Percentiles rank a stretch among this genome's conserved stretches.
These are phyloP conservation scores for Epiblema foenella DNA, from an alignment of 2,888 invertebrate species.

Conservation along the genomic window DNA sequence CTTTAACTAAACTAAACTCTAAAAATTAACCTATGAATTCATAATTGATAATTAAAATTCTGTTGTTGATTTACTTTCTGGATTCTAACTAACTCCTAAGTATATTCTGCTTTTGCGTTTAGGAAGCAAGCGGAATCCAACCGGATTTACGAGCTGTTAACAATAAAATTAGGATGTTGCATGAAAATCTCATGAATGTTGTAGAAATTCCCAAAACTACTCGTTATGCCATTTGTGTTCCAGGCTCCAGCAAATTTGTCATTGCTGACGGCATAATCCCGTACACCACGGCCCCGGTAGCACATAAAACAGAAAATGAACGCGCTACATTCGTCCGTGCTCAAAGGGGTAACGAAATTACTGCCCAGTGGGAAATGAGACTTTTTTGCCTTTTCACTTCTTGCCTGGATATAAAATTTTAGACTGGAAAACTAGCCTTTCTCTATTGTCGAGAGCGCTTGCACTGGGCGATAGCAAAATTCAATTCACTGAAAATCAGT, in stretches of 20 bases:
- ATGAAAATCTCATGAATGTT: neutral
- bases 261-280: constrained; percentile 8
- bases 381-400: neutral
- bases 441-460: neutral
- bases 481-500: neutral
- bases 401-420: neutral
- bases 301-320: neutral
- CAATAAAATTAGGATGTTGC: neutral
- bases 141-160: neutral
- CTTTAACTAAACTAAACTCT: too few relatives aligned
- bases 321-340: neutral
- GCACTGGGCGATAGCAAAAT: neutral
- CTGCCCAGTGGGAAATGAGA: neutral
- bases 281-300: neutral
- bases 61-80: too few relatives aligned
- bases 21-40: too few relatives aligned
- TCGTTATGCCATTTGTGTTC: neutral
- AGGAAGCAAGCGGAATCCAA: neutral
- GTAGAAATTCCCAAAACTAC: neutral
- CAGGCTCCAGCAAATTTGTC: neutral
- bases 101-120: too few relatives aligned
- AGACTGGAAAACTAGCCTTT: neutral
- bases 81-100: too few relatives aligned
- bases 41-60: too few relatives aligned
- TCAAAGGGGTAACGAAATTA: constrained; percentile 19